phyloP scores from a whole-genome alignment of 1,140 invertebrate genomes.

The Lepidostoma basale region DNA sequence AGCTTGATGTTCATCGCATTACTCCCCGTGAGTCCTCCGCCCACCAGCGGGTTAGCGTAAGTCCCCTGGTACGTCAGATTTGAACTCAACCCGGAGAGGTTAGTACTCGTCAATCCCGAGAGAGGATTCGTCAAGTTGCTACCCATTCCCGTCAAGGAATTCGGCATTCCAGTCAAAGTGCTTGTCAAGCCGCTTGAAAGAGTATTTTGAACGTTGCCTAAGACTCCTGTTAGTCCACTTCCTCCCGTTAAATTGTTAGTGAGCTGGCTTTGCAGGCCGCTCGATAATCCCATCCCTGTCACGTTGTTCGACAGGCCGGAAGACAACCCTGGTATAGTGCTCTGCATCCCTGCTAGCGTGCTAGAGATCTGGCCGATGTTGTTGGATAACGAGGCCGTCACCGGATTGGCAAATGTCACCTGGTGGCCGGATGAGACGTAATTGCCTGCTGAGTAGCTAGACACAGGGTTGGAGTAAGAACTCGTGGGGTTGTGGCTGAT shows the following conservation, averaged over 20 bases:
- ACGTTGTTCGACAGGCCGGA: constrained; percentile 54
- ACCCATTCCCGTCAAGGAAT: constrained; percentile 53
- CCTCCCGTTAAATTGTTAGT: constrained; percentile 45
- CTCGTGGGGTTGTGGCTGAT: constrained; percentile 56
- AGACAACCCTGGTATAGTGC: constrained; percentile 57
- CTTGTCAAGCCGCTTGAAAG: constrained; percentile 54
- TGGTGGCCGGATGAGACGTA: constrained; percentile 62
- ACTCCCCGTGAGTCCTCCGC: constrained; percentile 53
- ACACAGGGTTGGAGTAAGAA: constrained; percentile 56
- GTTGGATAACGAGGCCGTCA: constrained; percentile 58
- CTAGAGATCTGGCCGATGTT: constrained; percentile 60
- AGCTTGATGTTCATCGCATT: constrained; percentile 67
- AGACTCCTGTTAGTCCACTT: constrained; percentile 52
- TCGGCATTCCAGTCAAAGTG: constrained; percentile 54
- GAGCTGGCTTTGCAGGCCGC: constrained; percentile 47
- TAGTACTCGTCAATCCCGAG: constrained; percentile 56
- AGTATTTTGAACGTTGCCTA: constrained; percentile 57
- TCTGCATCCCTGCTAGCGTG: constrained; percentile 58
- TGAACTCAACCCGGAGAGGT: constrained; percentile 58
- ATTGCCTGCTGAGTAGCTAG: constrained; percentile 52
- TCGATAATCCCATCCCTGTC: constrained; percentile 51
- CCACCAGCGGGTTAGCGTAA: constrained; percentile 66
- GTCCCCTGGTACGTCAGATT: constrained; percentile 63
- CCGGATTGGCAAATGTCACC: constrained; percentile 62
- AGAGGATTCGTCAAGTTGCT: constrained; percentile 50